Evolutionary conservation across 2,888 invertebrate genomes (phyloP).

Genomic region (Thyatira batis): DNA sequence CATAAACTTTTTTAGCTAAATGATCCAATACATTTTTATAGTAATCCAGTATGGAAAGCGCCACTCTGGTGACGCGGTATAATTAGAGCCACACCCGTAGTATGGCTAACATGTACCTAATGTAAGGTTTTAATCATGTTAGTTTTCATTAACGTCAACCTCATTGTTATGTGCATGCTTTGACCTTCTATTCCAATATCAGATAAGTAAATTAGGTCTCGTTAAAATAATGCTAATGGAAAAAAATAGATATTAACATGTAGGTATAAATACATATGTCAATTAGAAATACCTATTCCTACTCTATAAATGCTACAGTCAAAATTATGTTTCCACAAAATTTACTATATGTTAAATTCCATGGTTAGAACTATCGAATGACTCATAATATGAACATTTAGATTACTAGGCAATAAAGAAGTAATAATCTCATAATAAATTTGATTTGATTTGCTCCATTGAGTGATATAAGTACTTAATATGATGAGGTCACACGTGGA

Average conservation of each 20-base stretch:
- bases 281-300: too few relatives aligned
- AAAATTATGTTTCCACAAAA: too few relatives aligned
- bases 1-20: background rate
- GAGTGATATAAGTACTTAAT: too few relatives aligned
- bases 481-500: too few relatives aligned
- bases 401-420: too few relatives aligned
- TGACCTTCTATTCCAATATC: constrained; percentile 33
- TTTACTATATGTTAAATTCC: too few relatives aligned
- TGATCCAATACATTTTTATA: background rate
- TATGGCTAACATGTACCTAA: background rate
- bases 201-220: constrained; percentile 25
- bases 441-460: too few relatives aligned
- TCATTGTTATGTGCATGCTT: constrained; percentile 31
- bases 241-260: background rate
- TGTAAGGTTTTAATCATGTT: constrained; percentile 25
- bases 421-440: too few relatives aligned
- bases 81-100: constrained; percentile 1
- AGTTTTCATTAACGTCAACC: constrained; percentile 47
- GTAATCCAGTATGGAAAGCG: background rate
- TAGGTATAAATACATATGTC: background rate
- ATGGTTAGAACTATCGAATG: too few relatives aligned
- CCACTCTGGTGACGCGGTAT: background rate
- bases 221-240: constrained; percentile 8
- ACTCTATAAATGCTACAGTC: too few relatives aligned
- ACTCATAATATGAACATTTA: too few relatives aligned